phyloP scores from a whole-genome alignment of 2,888 invertebrate genomes.

The Yponomeuta sedellus region DNA sequence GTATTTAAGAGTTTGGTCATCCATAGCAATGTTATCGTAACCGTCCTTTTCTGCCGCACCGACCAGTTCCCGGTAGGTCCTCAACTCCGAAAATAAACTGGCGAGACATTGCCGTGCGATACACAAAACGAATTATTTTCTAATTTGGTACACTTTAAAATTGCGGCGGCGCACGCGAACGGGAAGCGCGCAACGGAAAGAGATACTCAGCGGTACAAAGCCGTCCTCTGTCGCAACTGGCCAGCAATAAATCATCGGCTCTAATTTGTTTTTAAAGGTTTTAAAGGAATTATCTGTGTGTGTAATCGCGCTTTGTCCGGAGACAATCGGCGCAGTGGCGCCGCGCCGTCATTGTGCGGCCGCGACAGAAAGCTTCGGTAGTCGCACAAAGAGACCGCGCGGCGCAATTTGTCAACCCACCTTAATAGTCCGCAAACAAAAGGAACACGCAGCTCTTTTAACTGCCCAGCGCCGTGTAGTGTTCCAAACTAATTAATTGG shows the following conservation, averaged over 20 bases:
- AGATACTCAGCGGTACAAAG: slow-evolving; percentile 40
- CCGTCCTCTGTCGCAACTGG: slow-evolving; percentile 18
- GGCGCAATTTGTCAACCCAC: slow-evolving; percentile 57
- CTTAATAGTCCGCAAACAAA: slow-evolving; percentile 35
- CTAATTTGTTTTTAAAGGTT: slow-evolving; percentile 77
- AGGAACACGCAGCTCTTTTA: slow-evolving; percentile 56
- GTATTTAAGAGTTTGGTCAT: too few relatives aligned
- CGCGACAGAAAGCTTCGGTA: slow-evolving; percentile 32
- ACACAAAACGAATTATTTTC: slow-evolving; percentile 65
- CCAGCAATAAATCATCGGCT: slow-evolving; percentile 35
- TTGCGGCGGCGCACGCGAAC: slow-evolving; percentile 71
- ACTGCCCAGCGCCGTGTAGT: slow-evolving; percentile 39
- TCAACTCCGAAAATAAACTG: slow-evolving; percentile 4
- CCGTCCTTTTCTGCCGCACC: too few relatives aligned
- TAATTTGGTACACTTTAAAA: slow-evolving; percentile 72
- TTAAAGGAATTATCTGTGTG: slow-evolving; percentile 61
- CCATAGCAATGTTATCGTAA: too few relatives aligned
- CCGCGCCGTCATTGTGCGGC: slow-evolving; percentile 46
- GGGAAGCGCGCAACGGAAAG: slow-evolving; percentile 56
- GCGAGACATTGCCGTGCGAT: slow-evolving; percentile 27
- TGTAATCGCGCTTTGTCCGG: slow-evolving; percentile 64
- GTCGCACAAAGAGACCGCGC: slow-evolving; percentile 49
- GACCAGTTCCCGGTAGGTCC: too few relatives aligned
- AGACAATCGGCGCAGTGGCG: slow-evolving; percentile 49
- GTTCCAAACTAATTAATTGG: slow-evolving; percentile 60